These are phyloP conservation scores for Heterodera filipjevi DNA, from an alignment of 2,888 invertebrate species.

Conservation along the genomic window DNA sequence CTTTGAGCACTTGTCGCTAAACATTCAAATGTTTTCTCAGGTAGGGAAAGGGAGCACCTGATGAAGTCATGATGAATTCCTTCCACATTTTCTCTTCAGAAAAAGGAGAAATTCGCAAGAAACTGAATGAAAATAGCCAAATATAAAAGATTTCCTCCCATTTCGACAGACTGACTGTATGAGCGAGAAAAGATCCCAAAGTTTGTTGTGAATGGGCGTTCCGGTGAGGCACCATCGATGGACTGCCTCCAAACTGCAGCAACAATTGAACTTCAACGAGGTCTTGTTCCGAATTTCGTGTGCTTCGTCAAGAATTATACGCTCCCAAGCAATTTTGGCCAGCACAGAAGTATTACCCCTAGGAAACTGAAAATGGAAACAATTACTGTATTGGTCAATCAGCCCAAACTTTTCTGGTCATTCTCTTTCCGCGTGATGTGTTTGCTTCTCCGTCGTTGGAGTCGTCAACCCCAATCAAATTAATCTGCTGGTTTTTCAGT, in stretches of 20 bases:
- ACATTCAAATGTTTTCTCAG: background rate
- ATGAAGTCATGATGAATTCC: constrained; percentile 77
- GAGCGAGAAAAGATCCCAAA: constrained; percentile 73
- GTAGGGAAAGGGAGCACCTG: constrained; percentile 24
- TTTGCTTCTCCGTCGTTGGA: constrained; percentile 28
- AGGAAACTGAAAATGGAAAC: background rate
- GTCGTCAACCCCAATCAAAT: constrained; percentile 32
- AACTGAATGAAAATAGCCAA: constrained; percentile 69
- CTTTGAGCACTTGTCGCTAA: constrained; percentile 69
- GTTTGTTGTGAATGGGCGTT: constrained; percentile 88
- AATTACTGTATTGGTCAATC: background rate
- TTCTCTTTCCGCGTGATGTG: constrained; percentile 5
- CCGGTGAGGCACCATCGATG: constrained; percentile 86
- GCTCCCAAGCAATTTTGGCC: constrained; percentile 78
- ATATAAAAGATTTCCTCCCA: background rate
- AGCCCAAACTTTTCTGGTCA: background rate
- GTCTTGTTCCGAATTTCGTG: constrained; percentile 84
- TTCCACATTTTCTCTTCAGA: constrained; percentile 89
- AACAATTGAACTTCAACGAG: constrained; percentile 68
- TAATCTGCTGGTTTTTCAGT: constrained; percentile 49
- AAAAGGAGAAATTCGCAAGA: constrained; percentile 83
- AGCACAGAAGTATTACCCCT: constrained; percentile 36
- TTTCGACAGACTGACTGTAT: constrained; percentile 44
- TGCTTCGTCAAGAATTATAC: constrained; percentile 89
- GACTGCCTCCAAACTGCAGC: constrained; percentile 73